Percentiles rank a stretch among this genome's conserved stretches.
Evolutionary conservation across 2,888 invertebrate genomes (phyloP).

Genomic region (Rotaria macrura): DNA sequence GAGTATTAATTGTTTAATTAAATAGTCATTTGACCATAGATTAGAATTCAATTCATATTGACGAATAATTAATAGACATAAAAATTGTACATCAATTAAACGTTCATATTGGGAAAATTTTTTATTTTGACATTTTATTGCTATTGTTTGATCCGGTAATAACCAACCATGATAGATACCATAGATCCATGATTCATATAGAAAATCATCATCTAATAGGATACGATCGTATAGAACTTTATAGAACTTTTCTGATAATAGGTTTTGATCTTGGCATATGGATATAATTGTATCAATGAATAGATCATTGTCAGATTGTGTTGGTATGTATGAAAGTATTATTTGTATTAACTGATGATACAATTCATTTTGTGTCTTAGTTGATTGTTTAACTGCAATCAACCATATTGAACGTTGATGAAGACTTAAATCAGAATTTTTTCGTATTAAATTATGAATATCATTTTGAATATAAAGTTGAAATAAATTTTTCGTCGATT

Average conservation of each 20-base stretch:
- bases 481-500: conserved; percentile 1
- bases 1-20: neutral
- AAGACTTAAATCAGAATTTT: neutral
- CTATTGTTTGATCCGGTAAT: neutral
- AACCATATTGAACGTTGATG: conserved; percentile 15
- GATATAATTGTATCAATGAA: neutral
- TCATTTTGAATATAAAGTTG: neutral
- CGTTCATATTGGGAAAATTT: neutral
- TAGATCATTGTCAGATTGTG: neutral
- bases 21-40: neutral
- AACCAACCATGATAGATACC: neutral
- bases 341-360: neutral
- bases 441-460: neutral
- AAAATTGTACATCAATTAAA: neutral
- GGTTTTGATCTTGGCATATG: neutral
- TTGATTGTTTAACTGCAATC: neutral
- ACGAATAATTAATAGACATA: neutral
- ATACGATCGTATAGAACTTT: neutral
- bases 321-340: neutral
- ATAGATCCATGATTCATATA: neutral
- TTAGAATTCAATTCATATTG: conserved; percentile 15
- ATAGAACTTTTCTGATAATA: neutral
- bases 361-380: neutral
- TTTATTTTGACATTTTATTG: neutral
- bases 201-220: neutral